Evolutionary conservation across 2,797 vertebrate species (phyloP), one percentile per base, ranked within the genome.

Genomic region (Chrosomus eos): DNA sequence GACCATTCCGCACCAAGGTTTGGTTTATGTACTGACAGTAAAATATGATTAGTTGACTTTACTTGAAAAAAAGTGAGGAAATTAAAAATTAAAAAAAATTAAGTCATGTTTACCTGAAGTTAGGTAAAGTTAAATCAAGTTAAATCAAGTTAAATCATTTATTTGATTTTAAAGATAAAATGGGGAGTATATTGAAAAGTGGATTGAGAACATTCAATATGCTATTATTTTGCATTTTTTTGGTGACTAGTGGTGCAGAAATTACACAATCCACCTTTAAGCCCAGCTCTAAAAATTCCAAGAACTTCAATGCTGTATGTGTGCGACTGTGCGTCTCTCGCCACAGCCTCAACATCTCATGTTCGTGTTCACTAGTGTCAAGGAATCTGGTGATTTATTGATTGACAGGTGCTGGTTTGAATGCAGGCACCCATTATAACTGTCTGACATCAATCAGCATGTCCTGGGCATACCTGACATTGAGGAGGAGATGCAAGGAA

Each of bases 381-480:
- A 48, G 55, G 21, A 48, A 73, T 74, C 38, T 33, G 40, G n/a
- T 66, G 33, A 82, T 74, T 74, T 64, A 74, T 73, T 51, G 81
- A 82, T 51, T 74, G 81, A 74, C 70, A 74, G 70, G 55, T 64
- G 21, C 58, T 51, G 26, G 68, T 26, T 73, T 7, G 26, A 64
- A 82, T 19, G 38, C 19, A 62, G 80, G 68, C 31, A n/a, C 55
- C 13, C 71, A 38, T 48, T 18, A 62, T 74, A 83, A 64, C 38
- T 18, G 28, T 23, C 55, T 75, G n/a, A 64, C 70, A 74, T 83
- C 28, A 66, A 31, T 74, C 64, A 64, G 26, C 19, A 19, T 64
- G 43, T 83, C 81, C 40, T 36, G 58, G 70, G 78, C 45, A 80
- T 53, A 80, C 28, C 78, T 80, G 78, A 68, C 62, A 53, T 38